These are phyloP conservation scores for Phragmatobia fuliginosa DNA, from an alignment of 2,888 invertebrate species.

Conservation along the genomic window DNA sequence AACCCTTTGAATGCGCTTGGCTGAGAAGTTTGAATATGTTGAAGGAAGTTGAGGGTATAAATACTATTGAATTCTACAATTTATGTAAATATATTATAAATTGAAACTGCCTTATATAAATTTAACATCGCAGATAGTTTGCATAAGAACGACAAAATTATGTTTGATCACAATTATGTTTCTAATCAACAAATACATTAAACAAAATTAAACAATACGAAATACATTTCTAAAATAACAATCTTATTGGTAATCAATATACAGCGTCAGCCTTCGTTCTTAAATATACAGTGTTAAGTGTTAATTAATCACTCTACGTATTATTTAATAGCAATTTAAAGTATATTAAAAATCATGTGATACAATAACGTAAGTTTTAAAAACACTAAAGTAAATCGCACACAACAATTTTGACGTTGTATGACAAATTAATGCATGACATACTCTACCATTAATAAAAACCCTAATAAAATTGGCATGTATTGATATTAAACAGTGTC, in stretches of 20 bases:
- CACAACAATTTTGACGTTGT: not conserved
- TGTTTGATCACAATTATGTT: too few species aligned
- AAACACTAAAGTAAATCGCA: not conserved
- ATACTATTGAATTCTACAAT: not conserved
- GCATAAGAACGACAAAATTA: not conserved
- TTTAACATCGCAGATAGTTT: not conserved
- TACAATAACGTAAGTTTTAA: too few species aligned
- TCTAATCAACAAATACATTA: too few species aligned
- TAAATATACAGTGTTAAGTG: too few species aligned
- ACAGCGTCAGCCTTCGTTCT: too few species aligned
- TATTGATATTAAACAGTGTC: constrained; percentile 12
- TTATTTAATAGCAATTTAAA: too few species aligned
- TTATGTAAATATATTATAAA: not conserved
- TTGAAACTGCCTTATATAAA: not conserved
- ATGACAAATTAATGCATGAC: not conserved
- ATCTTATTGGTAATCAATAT: too few species aligned
- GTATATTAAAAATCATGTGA: too few species aligned
- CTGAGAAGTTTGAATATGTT: constrained; percentile 39
- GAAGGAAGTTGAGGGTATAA: constrained; percentile 23
- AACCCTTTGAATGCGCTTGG: constrained; percentile 49
- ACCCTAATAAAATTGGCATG: constrained; percentile 55
- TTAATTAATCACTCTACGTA: too few species aligned
- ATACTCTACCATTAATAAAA: constrained; percentile 28
- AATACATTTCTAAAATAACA: too few species aligned
- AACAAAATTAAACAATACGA: too few species aligned